Base-by-base conservation (phyloP, 2,113 vertebrate species). In the Rhipidura dahli region DNA sequence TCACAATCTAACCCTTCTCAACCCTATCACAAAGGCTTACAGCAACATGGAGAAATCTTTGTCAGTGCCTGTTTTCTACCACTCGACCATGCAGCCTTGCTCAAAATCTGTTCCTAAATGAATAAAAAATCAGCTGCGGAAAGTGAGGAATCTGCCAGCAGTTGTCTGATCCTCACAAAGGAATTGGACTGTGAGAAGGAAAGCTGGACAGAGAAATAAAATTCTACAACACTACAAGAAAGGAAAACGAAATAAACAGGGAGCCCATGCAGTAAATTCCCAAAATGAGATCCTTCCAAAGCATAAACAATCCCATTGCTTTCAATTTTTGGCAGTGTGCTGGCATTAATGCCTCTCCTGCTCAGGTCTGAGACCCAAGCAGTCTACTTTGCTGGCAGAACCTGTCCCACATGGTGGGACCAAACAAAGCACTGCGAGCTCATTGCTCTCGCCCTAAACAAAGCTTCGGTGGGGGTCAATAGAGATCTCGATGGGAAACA, bases 401-500 rank as follows among this genome's bases (percentile, higher is more conserved):
- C 22, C 85, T 73, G 63, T 59, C 70, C 40, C 63, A 59, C 33
- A 31, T 3, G 47, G 75, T 63, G 26, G 59, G 69, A 83, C 53
- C n/a, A 87, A 89, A 66, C 33, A 71, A 68, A 15, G 23, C 0
- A 1, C 69, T 57, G 40, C 63, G 72, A 91, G 22, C 49, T 93
- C 60, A 59, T 30, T n/a, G 19, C 31, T 69, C 18, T 82, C 10
- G 7, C 28, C 7, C 5, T 35, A 95, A 90, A 65, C 84, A 95
- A 86, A 94, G 42, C 68, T 92, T 40, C 0, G 0, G 33, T 39
- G 68, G 54, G 90, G 64, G 47, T 71, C 85, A 86, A 23, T 24
- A 73, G 56, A 78, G 90, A 96, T 68, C 68, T 90, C 85, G 59
- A 51, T 28, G 20, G 83, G 49, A 93, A 96, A 82, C 61, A 93